phyloP scores from a whole-genome alignment of 2,888 invertebrate species.

The Pseudococcus viburni region DNA sequence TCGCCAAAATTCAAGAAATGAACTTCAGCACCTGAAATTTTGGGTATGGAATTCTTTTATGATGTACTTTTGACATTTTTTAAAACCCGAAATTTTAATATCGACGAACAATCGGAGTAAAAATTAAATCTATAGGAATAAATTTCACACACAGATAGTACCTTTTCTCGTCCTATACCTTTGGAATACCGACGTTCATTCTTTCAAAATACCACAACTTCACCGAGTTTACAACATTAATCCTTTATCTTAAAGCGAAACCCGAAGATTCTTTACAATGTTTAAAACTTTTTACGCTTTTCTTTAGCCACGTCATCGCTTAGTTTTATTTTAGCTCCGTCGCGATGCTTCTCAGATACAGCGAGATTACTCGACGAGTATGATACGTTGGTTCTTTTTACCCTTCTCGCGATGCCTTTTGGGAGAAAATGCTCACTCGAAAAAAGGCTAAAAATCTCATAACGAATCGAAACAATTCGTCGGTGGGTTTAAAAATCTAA shows the following conservation, averaged over 20 bases:
- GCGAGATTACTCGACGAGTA: conserved; percentile 11
- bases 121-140: conserved; percentile 29
- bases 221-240: conserved; percentile 23
- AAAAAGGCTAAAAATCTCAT: conserved; percentile 19
- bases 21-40: background rate
- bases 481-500: background rate
- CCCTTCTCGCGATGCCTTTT: background rate
- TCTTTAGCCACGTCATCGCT: conserved; percentile 39
- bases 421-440: background rate
- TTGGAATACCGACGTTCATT: conserved; percentile 1
- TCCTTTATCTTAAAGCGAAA: conserved; percentile 31
- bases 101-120: background rate
- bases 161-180: background rate
- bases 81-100: too few relatives aligned
- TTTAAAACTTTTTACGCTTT: conserved; percentile 32
- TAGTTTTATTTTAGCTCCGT: background rate
- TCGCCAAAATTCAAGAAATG: background rate
- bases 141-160: conserved; percentile 7
- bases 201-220: conserved; percentile 16
- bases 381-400: background rate
- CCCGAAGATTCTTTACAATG: conserved; percentile 39
- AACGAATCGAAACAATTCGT: conserved; percentile 15
- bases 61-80: too few relatives aligned
- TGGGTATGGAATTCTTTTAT: too few relatives aligned
- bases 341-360: background rate